phyloP scores from a whole-genome alignment of 2,888 invertebrate genomes.

The Parochlus steinenii region DNA sequence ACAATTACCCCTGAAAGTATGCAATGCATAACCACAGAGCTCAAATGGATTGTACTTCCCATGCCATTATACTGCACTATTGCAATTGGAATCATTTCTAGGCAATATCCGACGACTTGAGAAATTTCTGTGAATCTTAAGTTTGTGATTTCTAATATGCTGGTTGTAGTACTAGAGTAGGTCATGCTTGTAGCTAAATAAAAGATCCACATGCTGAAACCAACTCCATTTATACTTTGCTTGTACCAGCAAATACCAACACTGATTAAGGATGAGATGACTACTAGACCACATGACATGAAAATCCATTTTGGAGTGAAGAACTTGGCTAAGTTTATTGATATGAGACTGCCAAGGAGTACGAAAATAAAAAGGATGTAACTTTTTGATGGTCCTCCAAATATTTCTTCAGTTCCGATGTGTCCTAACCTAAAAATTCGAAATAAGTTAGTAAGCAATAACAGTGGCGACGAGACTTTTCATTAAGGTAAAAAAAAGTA shows the following conservation, averaged over 20 bases:
- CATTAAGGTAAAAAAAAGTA: too few relatives aligned
- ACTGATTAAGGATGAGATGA: too few relatives aligned
- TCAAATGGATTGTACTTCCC: too few relatives aligned
- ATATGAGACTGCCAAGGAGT: too few relatives aligned
- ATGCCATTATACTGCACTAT: too few relatives aligned
- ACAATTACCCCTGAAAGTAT: too few relatives aligned
- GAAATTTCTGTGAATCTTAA: constrained; percentile 4
- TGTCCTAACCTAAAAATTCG: too few relatives aligned
- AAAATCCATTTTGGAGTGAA: background rate
- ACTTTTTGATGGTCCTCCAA: background rate
- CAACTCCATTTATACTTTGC: background rate
- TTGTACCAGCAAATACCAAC: background rate
- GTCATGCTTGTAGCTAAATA: constrained; percentile 1
- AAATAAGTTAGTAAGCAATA: too few relatives aligned
- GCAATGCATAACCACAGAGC: too few relatives aligned
- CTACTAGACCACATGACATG: too few relatives aligned
- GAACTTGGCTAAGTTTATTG: background rate
- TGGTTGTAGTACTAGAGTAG: background rate
- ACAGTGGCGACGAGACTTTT: background rate
- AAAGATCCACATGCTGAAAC: background rate
- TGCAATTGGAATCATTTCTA: constrained; percentile 8
- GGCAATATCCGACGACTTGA: constrained; percentile 1
- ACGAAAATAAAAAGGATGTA: background rate
- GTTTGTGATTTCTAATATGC: constrained; percentile 5
- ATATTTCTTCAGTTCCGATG: too few relatives aligned